Evolutionary conservation across 1,140 invertebrate species (phyloP).

Genomic region (Vanessa atalanta): DNA sequence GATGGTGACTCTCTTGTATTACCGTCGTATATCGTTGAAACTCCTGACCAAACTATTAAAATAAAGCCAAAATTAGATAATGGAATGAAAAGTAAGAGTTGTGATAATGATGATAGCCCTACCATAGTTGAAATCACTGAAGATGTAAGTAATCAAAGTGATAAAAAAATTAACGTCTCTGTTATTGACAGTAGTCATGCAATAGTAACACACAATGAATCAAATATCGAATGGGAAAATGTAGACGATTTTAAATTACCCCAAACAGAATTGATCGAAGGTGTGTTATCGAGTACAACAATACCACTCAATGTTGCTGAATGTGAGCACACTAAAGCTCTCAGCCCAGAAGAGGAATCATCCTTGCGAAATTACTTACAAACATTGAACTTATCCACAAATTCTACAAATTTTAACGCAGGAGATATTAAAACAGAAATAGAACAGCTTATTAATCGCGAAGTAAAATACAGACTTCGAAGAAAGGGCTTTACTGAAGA

Average conservation of each 20-base stretch:
- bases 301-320: constrained; percentile 67
- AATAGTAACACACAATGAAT: constrained; percentile 78
- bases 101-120: constrained; percentile 80
- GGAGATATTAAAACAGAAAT: constrained; percentile 71
- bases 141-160: constrained; percentile 42
- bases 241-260: constrained; percentile 31
- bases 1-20: constrained; percentile 18
- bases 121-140: constrained; percentile 80
- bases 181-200: constrained; percentile 66
- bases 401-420: constrained; percentile 52
- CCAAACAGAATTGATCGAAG: constrained; percentile 40
- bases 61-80: constrained; percentile 65
- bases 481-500: constrained; percentile 82
- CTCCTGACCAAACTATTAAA: constrained; percentile 71
- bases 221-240: constrained; percentile 40
- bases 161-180: constrained; percentile 42
- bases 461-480: constrained; percentile 74
- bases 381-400: constrained; percentile 80
- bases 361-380: constrained; percentile 81
- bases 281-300: constrained; percentile 57
- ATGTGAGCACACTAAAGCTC: constrained; percentile 61
- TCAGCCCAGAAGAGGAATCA: constrained; percentile 73
- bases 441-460: constrained; percentile 68
- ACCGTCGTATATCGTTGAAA: constrained; percentile 75
- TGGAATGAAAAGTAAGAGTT: constrained; percentile 80